Percentiles rank a stretch among this genome's conserved stretches.
Evolutionary conservation across 2,888 invertebrate genomes (phyloP).

Genomic region (Acanthosepion esculentum): DNA sequence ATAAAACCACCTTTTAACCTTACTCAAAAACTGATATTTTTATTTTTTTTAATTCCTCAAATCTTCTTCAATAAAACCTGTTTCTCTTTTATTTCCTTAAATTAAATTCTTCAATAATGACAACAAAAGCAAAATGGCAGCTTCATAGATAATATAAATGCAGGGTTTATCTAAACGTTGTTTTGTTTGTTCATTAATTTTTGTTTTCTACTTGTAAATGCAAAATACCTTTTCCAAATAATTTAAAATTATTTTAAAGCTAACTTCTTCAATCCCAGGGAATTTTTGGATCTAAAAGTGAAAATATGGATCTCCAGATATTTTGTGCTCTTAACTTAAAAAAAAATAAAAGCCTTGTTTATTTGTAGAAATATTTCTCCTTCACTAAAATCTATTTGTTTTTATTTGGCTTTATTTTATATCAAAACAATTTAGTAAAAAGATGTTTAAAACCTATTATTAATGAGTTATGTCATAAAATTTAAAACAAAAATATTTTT

Average conservation of each 20-base stretch:
- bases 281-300: neutral
- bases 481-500: too few relatives aligned
- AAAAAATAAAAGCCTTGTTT: neutral
- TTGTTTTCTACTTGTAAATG: neutral
- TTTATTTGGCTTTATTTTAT: too few relatives aligned
- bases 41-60: neutral
- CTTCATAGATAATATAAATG: neutral
- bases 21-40: neutral
- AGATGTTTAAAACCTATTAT: too few relatives aligned
- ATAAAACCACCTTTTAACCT: neutral
- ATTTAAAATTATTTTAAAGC: neutral
- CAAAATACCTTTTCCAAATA: neutral
- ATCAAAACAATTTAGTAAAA: too few relatives aligned
- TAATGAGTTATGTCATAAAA: too few relatives aligned
- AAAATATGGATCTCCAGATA: neutral
- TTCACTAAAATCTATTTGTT: neutral
- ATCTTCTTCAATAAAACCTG: neutral
- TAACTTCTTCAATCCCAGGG: neutral
- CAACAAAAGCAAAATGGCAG: neutral
- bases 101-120: neutral
- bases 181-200: neutral
- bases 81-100: neutral
- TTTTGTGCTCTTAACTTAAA: neutral
- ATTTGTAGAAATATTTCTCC: neutral
- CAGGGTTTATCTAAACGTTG: neutral